Evolutionary conservation across 2,797 vertebrate genomes (phyloP).

Genomic region (Acipenser transmontanus): DNA sequence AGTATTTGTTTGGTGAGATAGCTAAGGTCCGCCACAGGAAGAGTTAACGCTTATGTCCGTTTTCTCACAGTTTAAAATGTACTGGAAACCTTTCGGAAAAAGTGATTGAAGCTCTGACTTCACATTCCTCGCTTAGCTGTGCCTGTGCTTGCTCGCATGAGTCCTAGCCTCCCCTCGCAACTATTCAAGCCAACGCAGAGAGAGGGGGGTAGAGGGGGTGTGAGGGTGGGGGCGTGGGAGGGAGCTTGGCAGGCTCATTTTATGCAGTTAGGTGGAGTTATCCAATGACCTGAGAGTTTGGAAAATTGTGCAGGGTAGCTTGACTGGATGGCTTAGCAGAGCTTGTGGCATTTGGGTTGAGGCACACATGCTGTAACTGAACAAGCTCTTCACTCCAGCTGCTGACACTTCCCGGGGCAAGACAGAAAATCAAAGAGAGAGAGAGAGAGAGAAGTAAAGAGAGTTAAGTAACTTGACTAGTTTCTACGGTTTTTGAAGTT

Average conservation of each 20-base stretch:
- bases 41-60: background rate
- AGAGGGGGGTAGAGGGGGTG: constrained; percentile 46
- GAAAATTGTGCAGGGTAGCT: constrained; percentile 63
- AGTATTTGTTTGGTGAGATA: too few relatives aligned
- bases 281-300: constrained; percentile 46
- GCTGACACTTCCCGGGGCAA: constrained; percentile 65
- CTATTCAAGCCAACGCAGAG: constrained; percentile 63
- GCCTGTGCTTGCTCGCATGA: constrained; percentile 66
- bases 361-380: constrained; percentile 58
- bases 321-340: constrained; percentile 61
- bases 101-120: constrained; percentile 15
- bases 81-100: constrained; percentile 1
- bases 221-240: constrained; percentile 32
- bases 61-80: background rate
- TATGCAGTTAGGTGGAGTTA: constrained; percentile 54
- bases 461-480: background rate
- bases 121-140: constrained; percentile 67
- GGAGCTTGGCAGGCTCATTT: constrained; percentile 26
- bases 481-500: too few relatives aligned
- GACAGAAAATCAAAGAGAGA: constrained; percentile 35
- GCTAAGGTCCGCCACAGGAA: background rate
- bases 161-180: constrained; percentile 55
- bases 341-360: constrained; percentile 70
- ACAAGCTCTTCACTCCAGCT: constrained; percentile 66
- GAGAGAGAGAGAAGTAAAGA: constrained; percentile 24